These are phyloP conservation scores for Thalpophila matura DNA, from an alignment of 2,888 invertebrate species.

Conservation along the genomic window DNA sequence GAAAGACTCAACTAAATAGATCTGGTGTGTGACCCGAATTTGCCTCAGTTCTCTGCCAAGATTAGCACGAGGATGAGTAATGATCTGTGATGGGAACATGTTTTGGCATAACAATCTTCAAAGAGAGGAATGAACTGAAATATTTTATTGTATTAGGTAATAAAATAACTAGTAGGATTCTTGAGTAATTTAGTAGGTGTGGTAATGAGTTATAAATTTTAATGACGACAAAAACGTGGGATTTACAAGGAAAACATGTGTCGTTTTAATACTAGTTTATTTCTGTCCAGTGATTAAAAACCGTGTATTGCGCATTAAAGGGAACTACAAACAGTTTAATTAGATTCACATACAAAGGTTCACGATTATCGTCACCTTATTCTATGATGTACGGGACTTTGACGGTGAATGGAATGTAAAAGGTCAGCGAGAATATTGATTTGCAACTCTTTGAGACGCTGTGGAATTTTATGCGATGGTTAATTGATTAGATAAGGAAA, in stretches of 20 bases:
- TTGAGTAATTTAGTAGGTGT: conserved; percentile 2
- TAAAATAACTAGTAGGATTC: conserved; percentile 19
- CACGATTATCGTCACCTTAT: conserved; percentile 14
- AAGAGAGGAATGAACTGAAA: conserved; percentile 44
- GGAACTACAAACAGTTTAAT: conserved; percentile 24
- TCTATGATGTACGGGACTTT: conserved; percentile 50
- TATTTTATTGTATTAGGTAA: conserved; percentile 43
- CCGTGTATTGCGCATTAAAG: neutral
- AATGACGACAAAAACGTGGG: conserved; percentile 19
- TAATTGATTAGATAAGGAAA: conserved; percentile 27
- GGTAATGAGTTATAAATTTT: conserved; percentile 18
- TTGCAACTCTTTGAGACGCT: conserved; percentile 28
- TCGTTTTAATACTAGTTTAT: conserved; percentile 27
- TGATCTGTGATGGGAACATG: conserved; percentile 66
- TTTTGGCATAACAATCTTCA: conserved; percentile 64
- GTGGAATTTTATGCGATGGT: conserved; percentile 14
- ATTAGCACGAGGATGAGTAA: conserved; percentile 75
- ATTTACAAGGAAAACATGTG: conserved; percentile 38
- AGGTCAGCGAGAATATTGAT: conserved; percentile 41
- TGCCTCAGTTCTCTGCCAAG: conserved; percentile 77
- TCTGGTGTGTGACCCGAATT: conserved; percentile 80
- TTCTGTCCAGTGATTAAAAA: conserved; percentile 31
- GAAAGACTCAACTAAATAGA: conserved; percentile 66
- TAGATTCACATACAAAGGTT: conserved; percentile 33
- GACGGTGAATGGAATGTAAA: conserved; percentile 37